Evolutionary conservation across 1,140 invertebrate species (phyloP).

Genomic region (Orussus abietinus): DNA sequence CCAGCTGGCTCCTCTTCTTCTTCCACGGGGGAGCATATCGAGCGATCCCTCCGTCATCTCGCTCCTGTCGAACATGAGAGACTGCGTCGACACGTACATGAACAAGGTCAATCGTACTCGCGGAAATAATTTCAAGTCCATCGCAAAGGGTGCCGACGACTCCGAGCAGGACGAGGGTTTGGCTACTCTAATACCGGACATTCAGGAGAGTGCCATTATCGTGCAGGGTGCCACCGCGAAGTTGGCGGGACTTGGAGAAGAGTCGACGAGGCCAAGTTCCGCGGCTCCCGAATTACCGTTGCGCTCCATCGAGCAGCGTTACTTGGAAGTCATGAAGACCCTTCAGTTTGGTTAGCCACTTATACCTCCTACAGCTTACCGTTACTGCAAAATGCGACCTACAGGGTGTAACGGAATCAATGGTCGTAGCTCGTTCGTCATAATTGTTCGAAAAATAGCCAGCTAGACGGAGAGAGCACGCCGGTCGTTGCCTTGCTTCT

Average conservation of each 20-base stretch:
- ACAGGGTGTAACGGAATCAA: no score
- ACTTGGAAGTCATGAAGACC: conserved; percentile 81
- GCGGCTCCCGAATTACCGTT: conserved; percentile 52
- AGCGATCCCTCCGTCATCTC: conserved; percentile 59
- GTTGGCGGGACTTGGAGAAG: conserved; percentile 46
- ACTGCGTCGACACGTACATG: conserved; percentile 87
- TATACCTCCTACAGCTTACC: no score
- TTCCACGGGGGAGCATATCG: conserved; percentile 54
- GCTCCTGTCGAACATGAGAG: conserved; percentile 81
- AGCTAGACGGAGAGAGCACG: no score
- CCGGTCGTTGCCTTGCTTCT: no score
- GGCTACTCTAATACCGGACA: conserved; percentile 82
- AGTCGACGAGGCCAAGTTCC: conserved; percentile 39
- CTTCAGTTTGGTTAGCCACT: conserved; percentile 79
- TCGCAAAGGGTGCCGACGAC: conserved; percentile 59
- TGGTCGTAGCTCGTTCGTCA: no score
- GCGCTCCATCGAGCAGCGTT: conserved; percentile 66
- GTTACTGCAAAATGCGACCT: no score
- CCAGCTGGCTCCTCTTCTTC: conserved; percentile 64
- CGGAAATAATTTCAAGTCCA: conserved; percentile 37
- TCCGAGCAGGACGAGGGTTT: conserved; percentile 83
- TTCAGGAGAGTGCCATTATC: conserved; percentile 73
- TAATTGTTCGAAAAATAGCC: no score
- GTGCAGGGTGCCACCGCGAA: conserved; percentile 66
- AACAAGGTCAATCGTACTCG: conserved; percentile 47